Evolutionary conservation across 1,140 invertebrate species (phyloP).

Genomic region (Polypedilum pembai): DNA sequence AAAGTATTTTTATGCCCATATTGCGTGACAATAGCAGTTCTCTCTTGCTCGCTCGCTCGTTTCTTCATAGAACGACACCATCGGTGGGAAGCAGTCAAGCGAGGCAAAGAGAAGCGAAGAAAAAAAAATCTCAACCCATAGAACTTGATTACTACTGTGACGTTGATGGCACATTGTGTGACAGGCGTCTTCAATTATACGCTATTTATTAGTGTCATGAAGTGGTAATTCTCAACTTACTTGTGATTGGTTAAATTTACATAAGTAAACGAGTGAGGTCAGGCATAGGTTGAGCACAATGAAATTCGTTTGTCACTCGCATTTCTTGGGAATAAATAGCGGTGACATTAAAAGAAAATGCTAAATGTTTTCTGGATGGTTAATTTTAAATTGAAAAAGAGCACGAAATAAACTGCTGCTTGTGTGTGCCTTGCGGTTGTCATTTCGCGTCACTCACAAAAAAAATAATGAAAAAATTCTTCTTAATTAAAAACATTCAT

Average conservation of each 20-base stretch:
- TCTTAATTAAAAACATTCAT: conserved; percentile 26
- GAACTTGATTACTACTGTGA: conserved; percentile 4
- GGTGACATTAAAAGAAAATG: conserved; percentile 8
- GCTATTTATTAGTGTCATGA: conserved; percentile 25
- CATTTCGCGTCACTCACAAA: neutral
- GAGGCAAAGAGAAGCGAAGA: neutral
- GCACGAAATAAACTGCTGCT: neutral
- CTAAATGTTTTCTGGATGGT: conserved; percentile 13
- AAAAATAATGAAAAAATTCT: conserved; percentile 8
- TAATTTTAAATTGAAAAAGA: conserved; percentile 21
- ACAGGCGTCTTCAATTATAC: conserved; percentile 21
- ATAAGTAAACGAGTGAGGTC: neutral
- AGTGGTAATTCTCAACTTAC: neutral
- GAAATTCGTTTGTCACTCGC: neutral
- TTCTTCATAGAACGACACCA: conserved; percentile 14
- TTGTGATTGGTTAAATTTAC: neutral
- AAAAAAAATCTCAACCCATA: neutral
- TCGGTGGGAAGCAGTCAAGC: neutral
- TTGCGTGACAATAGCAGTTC: conserved; percentile 26
- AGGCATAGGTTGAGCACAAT: neutral
- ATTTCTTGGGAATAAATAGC: neutral
- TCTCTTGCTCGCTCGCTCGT: neutral
- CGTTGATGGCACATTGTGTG: conserved; percentile 21
- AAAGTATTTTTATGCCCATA: conserved; percentile 8
- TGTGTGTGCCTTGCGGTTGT: neutral